A percentile compares a stretch with the other conserved stretches of the same genome.
phyloP scores from a whole-genome alignment of 2,113 vertebrate genomes.

The Psittacula cyanocephala region DNA sequence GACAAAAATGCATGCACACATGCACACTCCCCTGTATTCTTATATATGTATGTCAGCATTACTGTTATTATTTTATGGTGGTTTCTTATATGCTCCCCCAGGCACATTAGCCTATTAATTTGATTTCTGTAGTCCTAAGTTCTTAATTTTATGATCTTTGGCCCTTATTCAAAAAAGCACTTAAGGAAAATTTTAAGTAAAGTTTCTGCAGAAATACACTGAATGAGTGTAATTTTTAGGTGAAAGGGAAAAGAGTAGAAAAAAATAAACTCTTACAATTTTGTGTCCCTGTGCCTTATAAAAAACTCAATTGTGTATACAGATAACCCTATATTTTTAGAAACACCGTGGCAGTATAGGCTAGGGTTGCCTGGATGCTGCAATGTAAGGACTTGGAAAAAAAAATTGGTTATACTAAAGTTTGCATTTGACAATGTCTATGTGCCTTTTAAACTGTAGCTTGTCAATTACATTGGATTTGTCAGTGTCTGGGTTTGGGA shows the following conservation, averaged over 20 bases:
- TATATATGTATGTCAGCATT: background rate
- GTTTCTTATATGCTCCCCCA: background rate
- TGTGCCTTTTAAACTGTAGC: background rate
- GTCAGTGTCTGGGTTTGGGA: background rate
- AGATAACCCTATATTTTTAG: background rate
- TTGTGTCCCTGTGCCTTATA: background rate
- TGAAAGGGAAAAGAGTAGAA: background rate
- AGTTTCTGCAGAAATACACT: background rate
- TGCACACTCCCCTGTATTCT: rapidly evolving
- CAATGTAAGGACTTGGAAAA: background rate
- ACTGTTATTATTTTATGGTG: background rate
- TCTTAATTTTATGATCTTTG: slow-evolving; percentile 46
- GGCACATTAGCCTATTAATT: background rate
- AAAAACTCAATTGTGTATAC: background rate
- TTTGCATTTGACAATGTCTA: background rate
- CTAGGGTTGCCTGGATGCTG: background rate
- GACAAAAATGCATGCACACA: background rate
- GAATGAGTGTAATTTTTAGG: background rate
- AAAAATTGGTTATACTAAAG: background rate
- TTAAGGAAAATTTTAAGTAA: slow-evolving; percentile 14
- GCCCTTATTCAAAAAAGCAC: background rate
- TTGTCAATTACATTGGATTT: background rate
- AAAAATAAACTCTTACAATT: background rate
- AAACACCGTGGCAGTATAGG: rapidly evolving
- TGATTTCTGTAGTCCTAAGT: slow-evolving; percentile 6